Conservation (phyloP, 2,888 invertebrate species). For the Luffia ferchaultella region DNA sequence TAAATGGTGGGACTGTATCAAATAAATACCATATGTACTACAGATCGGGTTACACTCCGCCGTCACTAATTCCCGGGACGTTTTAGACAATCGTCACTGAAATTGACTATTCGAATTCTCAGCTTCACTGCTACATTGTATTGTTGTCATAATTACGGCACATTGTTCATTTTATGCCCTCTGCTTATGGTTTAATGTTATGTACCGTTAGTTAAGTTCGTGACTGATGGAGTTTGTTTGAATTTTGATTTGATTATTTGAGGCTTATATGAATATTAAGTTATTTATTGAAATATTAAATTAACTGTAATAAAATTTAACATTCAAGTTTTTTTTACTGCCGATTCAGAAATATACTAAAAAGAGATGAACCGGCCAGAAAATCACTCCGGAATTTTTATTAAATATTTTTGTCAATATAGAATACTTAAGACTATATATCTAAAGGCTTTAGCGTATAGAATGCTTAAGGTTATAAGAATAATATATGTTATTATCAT, state of each 20-base stretch:
- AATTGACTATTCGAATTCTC: background rate
- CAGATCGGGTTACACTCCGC: constrained; percentile 48
- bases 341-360: no score
- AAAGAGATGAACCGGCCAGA: no score
- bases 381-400: no score
- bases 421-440: no score
- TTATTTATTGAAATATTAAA: background rate
- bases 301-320: background rate
- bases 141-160: constrained; percentile 50
- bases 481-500: no score
- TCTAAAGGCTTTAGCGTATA: no score
- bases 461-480: no score
- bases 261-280: no score
- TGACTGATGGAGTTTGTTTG: background rate
- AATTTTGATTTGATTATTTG: background rate
- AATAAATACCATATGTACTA: constrained; percentile 60
- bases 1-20: constrained; percentile 38
- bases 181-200: background rate
- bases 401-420: no score
- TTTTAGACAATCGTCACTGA: background rate
- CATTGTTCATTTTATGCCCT: constrained; percentile 46
- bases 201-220: background rate
- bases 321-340: no score
- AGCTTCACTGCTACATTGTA: constrained; percentile 45
- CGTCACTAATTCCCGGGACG: constrained; percentile 38